Evolutionary conservation across 2,888 invertebrate species (phyloP).

Genomic region (Lasioglossum villosulum): DNA sequence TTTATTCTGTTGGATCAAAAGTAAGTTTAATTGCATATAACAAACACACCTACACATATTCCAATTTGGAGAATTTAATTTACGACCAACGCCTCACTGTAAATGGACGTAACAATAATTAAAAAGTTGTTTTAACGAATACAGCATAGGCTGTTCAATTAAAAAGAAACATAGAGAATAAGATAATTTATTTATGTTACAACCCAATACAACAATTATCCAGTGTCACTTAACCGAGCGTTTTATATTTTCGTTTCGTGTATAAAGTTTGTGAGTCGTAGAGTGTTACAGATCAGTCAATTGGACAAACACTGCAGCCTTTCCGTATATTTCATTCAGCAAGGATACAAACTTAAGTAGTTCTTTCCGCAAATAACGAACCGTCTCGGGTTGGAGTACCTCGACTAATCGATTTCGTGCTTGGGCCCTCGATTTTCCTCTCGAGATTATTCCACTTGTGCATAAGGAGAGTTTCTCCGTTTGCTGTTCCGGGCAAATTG

Average conservation of each 20-base stretch:
- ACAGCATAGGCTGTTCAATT: background rate
- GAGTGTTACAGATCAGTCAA: constrained; percentile 5
- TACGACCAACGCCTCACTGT: background rate
- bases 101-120: background rate
- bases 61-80: background rate
- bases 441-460: constrained; percentile 63
- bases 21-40: background rate
- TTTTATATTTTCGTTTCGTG: background rate
- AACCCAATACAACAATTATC: background rate
- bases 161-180: background rate
- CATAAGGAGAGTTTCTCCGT: constrained; percentile 61
- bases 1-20: background rate
- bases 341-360: constrained; percentile 34
- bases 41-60: background rate
- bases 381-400: constrained; percentile 36
- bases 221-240: background rate
- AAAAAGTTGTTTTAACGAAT: background rate
- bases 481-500: constrained; percentile 59
- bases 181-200: background rate
- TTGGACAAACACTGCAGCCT: constrained; percentile 8
- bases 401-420: constrained; percentile 50
- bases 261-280: constrained; percentile 2
- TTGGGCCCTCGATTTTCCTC: constrained; percentile 61
- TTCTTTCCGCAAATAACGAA: constrained; percentile 47
- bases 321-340: constrained; percentile 36